Evolutionary conservation across 2,888 invertebrate genomes (phyloP), one percentile per base, ranked within the genome.

Genomic region (Syritta pipiens): DNA sequence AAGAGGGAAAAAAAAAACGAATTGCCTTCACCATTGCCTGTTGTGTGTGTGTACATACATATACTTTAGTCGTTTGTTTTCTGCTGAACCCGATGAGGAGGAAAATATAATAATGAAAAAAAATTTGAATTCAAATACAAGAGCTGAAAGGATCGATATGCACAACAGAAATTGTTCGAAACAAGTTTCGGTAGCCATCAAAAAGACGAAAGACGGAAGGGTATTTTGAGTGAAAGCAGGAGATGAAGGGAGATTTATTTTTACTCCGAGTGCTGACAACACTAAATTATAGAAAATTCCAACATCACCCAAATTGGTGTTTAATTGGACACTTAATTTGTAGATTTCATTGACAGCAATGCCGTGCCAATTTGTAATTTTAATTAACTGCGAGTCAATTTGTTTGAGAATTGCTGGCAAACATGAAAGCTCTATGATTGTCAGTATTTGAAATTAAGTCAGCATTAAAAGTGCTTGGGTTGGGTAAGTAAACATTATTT

Each of bases 341-440:
- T 22, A 53, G 10, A 4, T 5, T 12, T 1, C 19, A 3, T 12
- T 17, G 32, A 10, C 6, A 32, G 28, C 28, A 51, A n/a, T n/a
- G n/a, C n/a, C 24, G 26, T 60, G 51, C n/a, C 26, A 60, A 60
- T 51, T 60, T 44, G 42, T 19, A 51, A 60, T 44, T 69, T 59
- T 30, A 59, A 69, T 69, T 60, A 69, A 69, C 51, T 60, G 69
- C n/a, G n/a, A n/a, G 51, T n/a, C 19, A 51, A 60, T 60, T 60
- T 60, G 69, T 32, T n/a, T 60, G 42, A 60, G 17, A 60, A 51
- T 24, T 35, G 44, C 51, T 59, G 12, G 32, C 51, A 35, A 32
- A 30, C 24, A 51, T 44, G 51, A 26, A 49, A 32, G 35, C 6
- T 17, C 37, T 7, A 5, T 7, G 19, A 37, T 6, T 37, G 37